Conservation (phyloP, 2,888 invertebrate genomes). For the Pseudolycoriella hygida region DNA sequence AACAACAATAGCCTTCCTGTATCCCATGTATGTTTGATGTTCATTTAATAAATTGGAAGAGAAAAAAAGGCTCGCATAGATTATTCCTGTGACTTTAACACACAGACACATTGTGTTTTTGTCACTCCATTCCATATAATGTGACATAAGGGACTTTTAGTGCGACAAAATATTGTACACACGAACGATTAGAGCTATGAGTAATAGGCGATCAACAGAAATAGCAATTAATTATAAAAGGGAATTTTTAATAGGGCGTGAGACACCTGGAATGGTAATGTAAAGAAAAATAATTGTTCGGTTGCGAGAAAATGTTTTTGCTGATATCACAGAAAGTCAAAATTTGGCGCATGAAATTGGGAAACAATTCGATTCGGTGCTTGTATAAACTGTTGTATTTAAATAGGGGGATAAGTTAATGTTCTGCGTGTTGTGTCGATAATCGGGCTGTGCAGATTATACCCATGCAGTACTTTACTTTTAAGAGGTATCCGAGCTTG, state of each 20-base stretch:
- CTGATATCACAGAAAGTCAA: constrained; percentile 16
- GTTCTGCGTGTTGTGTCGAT: no score
- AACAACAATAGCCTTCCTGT: background rate
- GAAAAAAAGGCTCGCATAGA: no score
- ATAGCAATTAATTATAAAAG: constrained; percentile 1
- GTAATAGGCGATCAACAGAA: background rate
- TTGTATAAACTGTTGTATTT: background rate
- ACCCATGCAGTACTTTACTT: no score
- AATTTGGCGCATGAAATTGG: constrained; percentile 31
- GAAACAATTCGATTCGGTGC: constrained; percentile 18
- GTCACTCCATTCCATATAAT: background rate
- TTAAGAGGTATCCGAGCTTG: no score
- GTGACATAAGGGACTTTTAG: background rate
- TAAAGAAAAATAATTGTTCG: background rate
- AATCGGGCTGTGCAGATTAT: no score
- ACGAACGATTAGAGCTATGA: background rate
- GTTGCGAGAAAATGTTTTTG: background rate
- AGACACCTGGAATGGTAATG: constrained; percentile 1
- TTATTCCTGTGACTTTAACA: no score
- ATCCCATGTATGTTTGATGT: background rate
- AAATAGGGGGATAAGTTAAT: no score
- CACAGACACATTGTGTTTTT: background rate
- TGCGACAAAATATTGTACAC: background rate
- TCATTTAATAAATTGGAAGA: no score
- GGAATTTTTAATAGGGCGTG: constrained; percentile 2